Evolutionary conservation across 2,113 vertebrate species (phyloP).

Genomic region (Grallaria varia): DNA sequence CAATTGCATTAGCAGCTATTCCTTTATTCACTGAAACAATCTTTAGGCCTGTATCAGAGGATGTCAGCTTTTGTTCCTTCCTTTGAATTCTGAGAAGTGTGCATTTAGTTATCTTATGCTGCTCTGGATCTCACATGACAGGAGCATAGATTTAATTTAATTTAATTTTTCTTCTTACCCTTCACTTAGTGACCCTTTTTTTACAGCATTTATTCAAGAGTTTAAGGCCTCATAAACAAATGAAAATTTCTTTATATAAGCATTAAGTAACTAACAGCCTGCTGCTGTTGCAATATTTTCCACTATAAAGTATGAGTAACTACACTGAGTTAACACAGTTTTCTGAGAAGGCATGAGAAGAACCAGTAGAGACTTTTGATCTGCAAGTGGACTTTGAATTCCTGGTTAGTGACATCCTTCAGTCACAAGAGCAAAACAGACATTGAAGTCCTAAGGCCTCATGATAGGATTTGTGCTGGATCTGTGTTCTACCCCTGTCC

Average conservation of each 20-base stretch:
- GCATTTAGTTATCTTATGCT: background rate
- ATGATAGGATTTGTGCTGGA: background rate
- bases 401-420: background rate
- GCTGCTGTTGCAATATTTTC: background rate
- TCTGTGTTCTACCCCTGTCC: background rate
- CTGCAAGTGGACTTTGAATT: conserved; percentile 22
- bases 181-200: background rate
- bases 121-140: background rate
- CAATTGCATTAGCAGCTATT: background rate
- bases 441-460: background rate
- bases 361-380: background rate
- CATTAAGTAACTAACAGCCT: background rate
- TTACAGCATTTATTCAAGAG: background rate
- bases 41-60: background rate
- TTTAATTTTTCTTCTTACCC: background rate
- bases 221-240: background rate
- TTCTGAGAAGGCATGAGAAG: background rate
- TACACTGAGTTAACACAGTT: background rate
- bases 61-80: background rate
- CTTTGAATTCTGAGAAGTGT: background rate
- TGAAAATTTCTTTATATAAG: background rate
- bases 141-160: background rate
- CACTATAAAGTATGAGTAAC: background rate
- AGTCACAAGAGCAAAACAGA: conserved; percentile 24
- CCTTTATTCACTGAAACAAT: background rate